Conservation (phyloP, 2,888 invertebrate species). For the Trissolcus japonicus region DNA sequence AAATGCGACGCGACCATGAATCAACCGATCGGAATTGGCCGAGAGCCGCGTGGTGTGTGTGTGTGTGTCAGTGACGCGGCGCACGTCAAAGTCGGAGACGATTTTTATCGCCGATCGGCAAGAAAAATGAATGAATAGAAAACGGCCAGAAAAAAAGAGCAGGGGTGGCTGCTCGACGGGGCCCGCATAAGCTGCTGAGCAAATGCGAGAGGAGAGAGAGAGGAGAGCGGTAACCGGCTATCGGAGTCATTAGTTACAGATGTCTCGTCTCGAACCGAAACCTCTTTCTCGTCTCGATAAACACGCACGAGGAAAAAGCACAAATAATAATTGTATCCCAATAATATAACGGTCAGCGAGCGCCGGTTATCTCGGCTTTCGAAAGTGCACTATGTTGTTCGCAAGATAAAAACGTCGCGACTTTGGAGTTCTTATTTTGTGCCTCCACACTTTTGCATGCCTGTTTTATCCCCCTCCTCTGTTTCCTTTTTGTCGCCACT, state of each 20-base stretch:
- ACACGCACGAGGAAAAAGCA: slow-evolving; percentile 65
- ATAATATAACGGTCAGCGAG: slow-evolving; percentile 71
- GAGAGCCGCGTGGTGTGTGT: slow-evolving; percentile 13
- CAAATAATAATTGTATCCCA: slow-evolving; percentile 73
- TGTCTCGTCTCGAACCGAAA: slow-evolving; percentile 72
- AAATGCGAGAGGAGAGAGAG: slow-evolving; percentile 19
- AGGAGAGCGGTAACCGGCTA: slow-evolving; percentile 63
- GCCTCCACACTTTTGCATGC: slow-evolving; percentile 9
- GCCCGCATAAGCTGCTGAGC: not conserved
- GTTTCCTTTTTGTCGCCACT: slow-evolving; percentile 8
- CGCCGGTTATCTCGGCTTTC: slow-evolving; percentile 69
- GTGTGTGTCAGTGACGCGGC: slow-evolving; percentile 30
- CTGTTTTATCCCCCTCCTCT: not conserved
- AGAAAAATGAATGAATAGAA: slow-evolving; percentile 72
- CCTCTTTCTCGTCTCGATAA: slow-evolving; percentile 72
- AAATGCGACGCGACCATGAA: no score
- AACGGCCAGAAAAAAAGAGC: slow-evolving; percentile 41
- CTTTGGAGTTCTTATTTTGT: slow-evolving; percentile 52
- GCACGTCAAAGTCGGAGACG: slow-evolving; percentile 61
- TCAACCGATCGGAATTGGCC: slow-evolving; percentile 8
- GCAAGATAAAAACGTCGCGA: slow-evolving; percentile 66
- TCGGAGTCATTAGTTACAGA: slow-evolving; percentile 75
- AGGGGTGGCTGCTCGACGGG: not conserved
- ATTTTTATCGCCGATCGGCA: slow-evolving; percentile 67
- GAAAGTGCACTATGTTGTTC: slow-evolving; percentile 74